phyloP scores from a whole-genome alignment of 30 jellyfish, hydroid and myxozoan genomes.

The Cassiopea xamachana region DNA sequence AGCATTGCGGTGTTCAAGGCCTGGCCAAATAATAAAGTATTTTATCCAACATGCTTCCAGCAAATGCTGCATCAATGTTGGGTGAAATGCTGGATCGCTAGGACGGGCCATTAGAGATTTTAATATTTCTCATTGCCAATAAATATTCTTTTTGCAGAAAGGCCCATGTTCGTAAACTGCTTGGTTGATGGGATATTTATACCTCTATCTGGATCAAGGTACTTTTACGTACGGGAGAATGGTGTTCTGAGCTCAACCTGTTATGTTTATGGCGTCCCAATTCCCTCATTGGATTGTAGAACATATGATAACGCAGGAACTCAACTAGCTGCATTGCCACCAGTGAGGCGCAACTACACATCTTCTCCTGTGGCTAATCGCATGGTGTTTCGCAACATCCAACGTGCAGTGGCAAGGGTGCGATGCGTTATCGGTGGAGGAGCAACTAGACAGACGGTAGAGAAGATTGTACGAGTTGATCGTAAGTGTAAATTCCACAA shows the following conservation, averaged over 20 bases:
- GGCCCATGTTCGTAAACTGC: neutral
- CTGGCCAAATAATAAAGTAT: too few relatives aligned
- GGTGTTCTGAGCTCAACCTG: slow-evolving; percentile 8
- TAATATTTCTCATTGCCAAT: too few relatives aligned
- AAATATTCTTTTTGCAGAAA: neutral
- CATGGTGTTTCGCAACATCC: neutral
- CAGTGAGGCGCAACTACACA: neutral
- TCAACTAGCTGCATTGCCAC: neutral
- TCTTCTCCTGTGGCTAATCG: neutral
- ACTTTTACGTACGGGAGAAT: neutral
- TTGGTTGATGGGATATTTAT: neutral
- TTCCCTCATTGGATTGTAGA: neutral
- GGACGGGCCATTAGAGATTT: too few relatives aligned
- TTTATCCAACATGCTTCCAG: too few relatives aligned
- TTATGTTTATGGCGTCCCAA: slow-evolving; percentile 15
- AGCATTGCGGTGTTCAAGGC: too few relatives aligned
- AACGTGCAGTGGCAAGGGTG: neutral
- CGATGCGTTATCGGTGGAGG: slow-evolving; percentile 36
- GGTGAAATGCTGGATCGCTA: too few relatives aligned
- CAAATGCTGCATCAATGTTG: too few relatives aligned
- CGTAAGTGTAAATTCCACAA: neutral
- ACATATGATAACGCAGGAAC: neutral
- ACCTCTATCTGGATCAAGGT: too few relatives aligned
- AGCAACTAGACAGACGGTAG: neutral
- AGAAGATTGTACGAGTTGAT: neutral